Evolutionary conservation across 2,797 vertebrate species (phyloP).

Genomic region (Glossophaga mutica): DNA sequence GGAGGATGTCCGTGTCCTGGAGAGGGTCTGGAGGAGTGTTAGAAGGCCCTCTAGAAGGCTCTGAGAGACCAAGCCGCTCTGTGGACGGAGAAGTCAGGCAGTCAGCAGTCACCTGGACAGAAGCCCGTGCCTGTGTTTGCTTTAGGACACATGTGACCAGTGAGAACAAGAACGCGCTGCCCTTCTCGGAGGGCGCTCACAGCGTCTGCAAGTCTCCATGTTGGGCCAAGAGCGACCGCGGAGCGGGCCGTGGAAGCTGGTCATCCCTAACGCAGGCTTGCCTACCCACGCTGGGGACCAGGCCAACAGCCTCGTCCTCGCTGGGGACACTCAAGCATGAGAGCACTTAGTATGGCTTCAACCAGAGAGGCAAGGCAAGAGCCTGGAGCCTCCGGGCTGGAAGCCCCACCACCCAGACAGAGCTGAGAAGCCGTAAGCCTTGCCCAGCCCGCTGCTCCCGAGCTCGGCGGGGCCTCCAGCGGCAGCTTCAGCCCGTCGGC

Average conservation of each 20-base stretch:
- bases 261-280: fast-evolving
- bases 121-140: not conserved
- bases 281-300: not conserved
- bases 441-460: not conserved
- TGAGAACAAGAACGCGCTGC: fast-evolving
- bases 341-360: too few species aligned
- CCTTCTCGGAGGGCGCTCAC: fast-evolving
- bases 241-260: not conserved
- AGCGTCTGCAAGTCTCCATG: fast-evolving
- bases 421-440: not conserved
- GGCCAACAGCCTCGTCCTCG: not conserved
- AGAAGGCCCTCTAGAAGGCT: not conserved
- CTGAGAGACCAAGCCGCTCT: not conserved
- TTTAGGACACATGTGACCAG: not conserved
- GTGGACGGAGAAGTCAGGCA: not conserved
- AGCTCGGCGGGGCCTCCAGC: not conserved
- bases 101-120: not conserved
- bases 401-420: not conserved
- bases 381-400: not conserved
- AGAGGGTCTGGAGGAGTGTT: not conserved
- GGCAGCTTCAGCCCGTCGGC: not conserved
- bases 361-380: not conserved
- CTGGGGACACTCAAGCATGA: not conserved
- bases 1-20: not conserved
- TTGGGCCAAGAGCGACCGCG: fast-evolving